phyloP scores from a whole-genome alignment of 2,797 vertebrate species.

The Brotula barbata region DNA sequence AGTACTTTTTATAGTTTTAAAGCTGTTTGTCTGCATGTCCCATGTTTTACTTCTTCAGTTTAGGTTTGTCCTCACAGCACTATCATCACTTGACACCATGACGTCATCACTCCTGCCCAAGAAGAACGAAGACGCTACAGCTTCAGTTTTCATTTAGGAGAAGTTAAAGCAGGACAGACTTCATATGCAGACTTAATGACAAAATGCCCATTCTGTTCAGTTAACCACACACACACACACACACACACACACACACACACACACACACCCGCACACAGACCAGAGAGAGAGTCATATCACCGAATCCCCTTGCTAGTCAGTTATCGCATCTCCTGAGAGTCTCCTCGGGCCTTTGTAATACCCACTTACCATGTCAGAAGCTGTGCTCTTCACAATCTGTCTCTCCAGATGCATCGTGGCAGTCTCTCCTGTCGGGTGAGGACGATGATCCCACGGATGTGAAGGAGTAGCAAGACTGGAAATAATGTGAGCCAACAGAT shows the following conservation, averaged over 20 bases:
- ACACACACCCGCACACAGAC: not conserved
- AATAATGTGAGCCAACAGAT: conserved; percentile 27
- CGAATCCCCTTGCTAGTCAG: conserved; percentile 14
- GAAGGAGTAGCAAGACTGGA: conserved; percentile 26
- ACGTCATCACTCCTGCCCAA: too few relatives aligned
- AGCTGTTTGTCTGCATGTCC: too few relatives aligned
- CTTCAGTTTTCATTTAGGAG: too few relatives aligned
- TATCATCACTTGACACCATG: too few relatives aligned
- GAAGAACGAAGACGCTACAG: too few relatives aligned
- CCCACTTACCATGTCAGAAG: conserved; percentile 48
- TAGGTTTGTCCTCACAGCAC: too few relatives aligned
- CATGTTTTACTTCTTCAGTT: too few relatives aligned
- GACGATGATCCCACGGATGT: conserved; percentile 34
- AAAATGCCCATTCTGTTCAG: not conserved
- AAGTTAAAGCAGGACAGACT: too few relatives aligned
- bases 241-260: not conserved
- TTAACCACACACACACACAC: too few relatives aligned
- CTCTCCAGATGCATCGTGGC: conserved; percentile 51
- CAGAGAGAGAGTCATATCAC: conserved; percentile 12
- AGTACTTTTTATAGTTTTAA: too few relatives aligned
- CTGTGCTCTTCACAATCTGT: conserved; percentile 48
- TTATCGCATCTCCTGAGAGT: conserved; percentile 28
- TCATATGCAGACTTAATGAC: conserved; percentile 10
- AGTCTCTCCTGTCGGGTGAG: conserved; percentile 46
- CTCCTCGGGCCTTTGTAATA: conserved; percentile 25